Evolutionary conservation across 2,113 vertebrate species (phyloP).

Genomic region (Microtus richardsoni): DNA sequence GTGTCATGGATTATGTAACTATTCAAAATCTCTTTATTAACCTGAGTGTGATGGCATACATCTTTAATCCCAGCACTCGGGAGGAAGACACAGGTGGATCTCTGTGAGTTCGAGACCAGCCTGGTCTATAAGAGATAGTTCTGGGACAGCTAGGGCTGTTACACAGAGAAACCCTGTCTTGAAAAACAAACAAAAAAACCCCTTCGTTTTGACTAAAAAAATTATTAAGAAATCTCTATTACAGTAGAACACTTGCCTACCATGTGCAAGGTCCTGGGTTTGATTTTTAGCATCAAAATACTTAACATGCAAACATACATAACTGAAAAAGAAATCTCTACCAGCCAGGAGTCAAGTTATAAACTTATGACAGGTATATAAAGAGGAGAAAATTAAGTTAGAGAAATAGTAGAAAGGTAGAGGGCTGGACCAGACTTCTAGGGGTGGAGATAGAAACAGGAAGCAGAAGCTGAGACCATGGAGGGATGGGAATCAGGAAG

Average conservation of each 20-base stretch:
- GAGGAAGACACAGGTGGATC: too few species aligned
- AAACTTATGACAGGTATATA: not conserved
- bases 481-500: not conserved
- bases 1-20: slow-evolving; percentile 17
- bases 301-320: not conserved
- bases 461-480: not conserved
- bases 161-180: too few species aligned
- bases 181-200: not conserved
- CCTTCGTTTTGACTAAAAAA: slow-evolving; percentile 12
- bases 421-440: not conserved
- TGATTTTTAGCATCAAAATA: not conserved
- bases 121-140: too few species aligned
- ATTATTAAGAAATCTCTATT: not conserved
- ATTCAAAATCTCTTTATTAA: not conserved
- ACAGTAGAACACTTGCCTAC: not conserved
- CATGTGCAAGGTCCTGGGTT: not conserved
- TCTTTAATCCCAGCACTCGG: too few species aligned
- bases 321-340: not conserved
- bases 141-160: too few species aligned
- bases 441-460: not conserved
- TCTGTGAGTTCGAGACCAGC: too few species aligned
- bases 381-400: slow-evolving; percentile 53
- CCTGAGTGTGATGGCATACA: too few species aligned
- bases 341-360: not conserved
- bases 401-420: not conserved